Base-by-base conservation (phyloP, 1,140 invertebrate genomes). In the Leptinotarsa defecta region DNA sequence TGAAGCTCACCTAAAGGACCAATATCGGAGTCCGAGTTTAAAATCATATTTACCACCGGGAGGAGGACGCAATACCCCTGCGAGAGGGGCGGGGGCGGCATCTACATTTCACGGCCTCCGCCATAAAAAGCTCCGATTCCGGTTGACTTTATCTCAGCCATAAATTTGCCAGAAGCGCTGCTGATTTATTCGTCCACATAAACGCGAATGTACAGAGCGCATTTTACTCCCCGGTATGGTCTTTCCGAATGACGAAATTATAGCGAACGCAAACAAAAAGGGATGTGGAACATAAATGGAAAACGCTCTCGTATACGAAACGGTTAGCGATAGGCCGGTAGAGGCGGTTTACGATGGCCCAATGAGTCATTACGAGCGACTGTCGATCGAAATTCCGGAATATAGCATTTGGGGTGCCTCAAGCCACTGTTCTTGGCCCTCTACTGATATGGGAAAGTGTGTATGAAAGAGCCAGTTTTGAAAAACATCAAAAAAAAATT, bases 111-210 rank as follows among this genome's bases (percentile, higher is more conserved):
- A 85, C 83, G 82, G 83, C 81, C 80, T 65, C 43, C 81, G 76
- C 81, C 84, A 84, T 85, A 85, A 85, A 85, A 85, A 85, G 81
- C 84, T 80, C 80, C 81, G 82, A 83, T 84, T 84, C 81, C 77
- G 84, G 81, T 78, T 84, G 84, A 85, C 84, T 85, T 85, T 85
- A 85, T 85, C 84, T 85, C 76, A 79, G 80, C 84, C 79, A 85
- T 85, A 85, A 85, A 85, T 85, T 85, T 84, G 84, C 82, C 84
- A 85, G 84, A 85, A 85, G 84, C 84, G 81, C 83, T 81, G 79
- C 84, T 85, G 84, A 85, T 85, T 85, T 85, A 85, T 85, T 82
- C 80, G 83, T 84, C 81, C 84, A 83, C 83, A 84, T 85, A 85
- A 85, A 85, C 83, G 84, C 4, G 64, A 65, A 57, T n/a, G 52